These are phyloP conservation scores for Ericerus pela DNA, from an alignment of 1,140 invertebrate species.

Conservation along the genomic window DNA sequence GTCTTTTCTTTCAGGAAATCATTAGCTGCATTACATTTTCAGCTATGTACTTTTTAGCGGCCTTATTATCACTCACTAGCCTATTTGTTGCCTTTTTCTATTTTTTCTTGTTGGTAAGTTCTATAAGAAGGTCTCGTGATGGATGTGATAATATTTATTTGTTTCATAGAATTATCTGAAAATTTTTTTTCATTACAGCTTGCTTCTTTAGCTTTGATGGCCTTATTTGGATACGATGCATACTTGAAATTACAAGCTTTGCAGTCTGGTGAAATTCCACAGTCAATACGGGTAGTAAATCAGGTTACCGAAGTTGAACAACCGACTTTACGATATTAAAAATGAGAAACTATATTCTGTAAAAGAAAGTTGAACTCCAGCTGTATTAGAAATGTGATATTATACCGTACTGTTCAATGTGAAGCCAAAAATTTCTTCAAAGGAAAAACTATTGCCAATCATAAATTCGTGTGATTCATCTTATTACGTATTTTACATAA, in stretches of 20 bases:
- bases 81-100: slow-evolving; percentile 35
- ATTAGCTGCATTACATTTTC: slow-evolving; percentile 54
- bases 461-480: too few relatives aligned
- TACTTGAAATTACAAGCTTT: slow-evolving; percentile 51
- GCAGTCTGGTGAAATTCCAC: slow-evolving; percentile 24
- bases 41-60: slow-evolving; percentile 51
- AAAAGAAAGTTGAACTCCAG: too few relatives aligned
- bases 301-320: not conserved
- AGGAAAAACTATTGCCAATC: too few relatives aligned
- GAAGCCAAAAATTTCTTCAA: too few relatives aligned
- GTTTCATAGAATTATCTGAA: slow-evolving; percentile 44
- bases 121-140: slow-evolving; percentile 28
- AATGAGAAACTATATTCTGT: too few relatives aligned
- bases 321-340: not conserved
- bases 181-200: slow-evolving; percentile 34
- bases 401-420: too few relatives aligned
- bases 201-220: not conserved
- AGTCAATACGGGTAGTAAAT: slow-evolving; percentile 21
- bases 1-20: slow-evolving; percentile 42
- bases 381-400: too few relatives aligned
- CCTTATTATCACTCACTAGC: slow-evolving; percentile 41
- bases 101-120: slow-evolving; percentile 63
- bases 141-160: not conserved
- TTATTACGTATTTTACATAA: too few relatives aligned
- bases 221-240: slow-evolving; percentile 47